These are phyloP conservation scores for Picathartes gymnocephalus DNA, from an alignment of 2,113 vertebrate genomes.

Conservation along the genomic window DNA sequence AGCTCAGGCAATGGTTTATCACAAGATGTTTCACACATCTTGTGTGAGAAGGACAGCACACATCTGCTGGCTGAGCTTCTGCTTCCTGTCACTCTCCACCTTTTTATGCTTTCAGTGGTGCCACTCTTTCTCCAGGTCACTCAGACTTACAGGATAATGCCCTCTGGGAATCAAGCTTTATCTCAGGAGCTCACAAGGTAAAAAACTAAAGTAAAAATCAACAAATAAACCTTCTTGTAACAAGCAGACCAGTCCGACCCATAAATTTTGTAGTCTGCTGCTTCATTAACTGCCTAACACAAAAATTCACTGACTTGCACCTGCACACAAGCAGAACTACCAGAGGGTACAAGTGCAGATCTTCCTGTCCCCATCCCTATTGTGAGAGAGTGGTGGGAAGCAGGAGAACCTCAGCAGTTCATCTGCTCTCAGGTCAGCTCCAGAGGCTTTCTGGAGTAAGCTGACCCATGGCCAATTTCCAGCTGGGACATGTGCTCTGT, in stretches of 20 bases:
- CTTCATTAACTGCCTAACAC: background rate
- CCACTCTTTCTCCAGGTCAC: background rate
- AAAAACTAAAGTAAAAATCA: background rate
- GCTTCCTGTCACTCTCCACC: fast-evolving
- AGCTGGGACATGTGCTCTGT: background rate
- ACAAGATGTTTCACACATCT: fast-evolving
- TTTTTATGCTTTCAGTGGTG: background rate
- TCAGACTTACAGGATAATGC: background rate
- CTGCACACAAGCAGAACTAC: background rate
- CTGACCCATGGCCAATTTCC: background rate
- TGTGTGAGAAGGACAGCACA: background rate
- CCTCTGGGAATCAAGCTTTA: background rate
- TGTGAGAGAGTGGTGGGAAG: fast-evolving
- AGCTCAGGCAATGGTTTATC: background rate
- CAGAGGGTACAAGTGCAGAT: fast-evolving
- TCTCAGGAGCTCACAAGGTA: background rate
- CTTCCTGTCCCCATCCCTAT: background rate
- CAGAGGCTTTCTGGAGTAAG: background rate
- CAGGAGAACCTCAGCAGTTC: background rate
- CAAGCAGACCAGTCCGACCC: background rate
- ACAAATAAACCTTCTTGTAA: background rate
- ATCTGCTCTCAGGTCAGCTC: background rate
- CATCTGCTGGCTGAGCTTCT: background rate
- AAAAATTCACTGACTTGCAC: background rate
- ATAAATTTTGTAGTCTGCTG: background rate